Evolutionary conservation across 2,113 vertebrate genomes (phyloP), one percentile per base, ranked within the genome.

Genomic region (Arenaria interpres): DNA sequence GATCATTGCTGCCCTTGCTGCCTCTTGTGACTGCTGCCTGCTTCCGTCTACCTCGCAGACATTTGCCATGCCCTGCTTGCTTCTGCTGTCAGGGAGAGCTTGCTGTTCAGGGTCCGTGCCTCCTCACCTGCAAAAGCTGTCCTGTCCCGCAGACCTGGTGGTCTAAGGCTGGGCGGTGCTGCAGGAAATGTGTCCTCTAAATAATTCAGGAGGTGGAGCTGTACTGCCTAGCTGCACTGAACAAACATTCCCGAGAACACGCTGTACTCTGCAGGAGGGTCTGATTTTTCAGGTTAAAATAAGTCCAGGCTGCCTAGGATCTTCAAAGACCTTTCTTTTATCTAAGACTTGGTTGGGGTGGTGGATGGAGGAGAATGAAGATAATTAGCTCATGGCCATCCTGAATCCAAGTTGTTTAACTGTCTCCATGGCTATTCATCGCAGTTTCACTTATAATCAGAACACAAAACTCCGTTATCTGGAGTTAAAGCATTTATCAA

Each of bases 201-300:
- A 93, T 94, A 81, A 96, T 96, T 93, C 73, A 62, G 92, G 95
- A 97, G 90, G 95, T 97, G 96, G 90, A 95, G 97, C 92, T 79
- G 86, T 82, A 76, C 84, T 76, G 89, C 86, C 80, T 78, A 76
- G 83, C 81, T 7, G 8, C 92, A 50, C 96, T 96, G 92, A 97
- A 62, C 89, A 97, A 95, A 95, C 89, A 94, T 95, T 93, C 80
- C 88, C 7, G 27, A 92, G 96, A 92, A 91, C 95, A 93, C 2
- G 7, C 66, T 96, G 92, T 97, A 82, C 92, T 82, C 53, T 85
- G 77, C 80, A 85, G 73, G 62, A 92, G 53, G 46, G 64, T 93
- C 92, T 90, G 88, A 89, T 72, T 89, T 96, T 95, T 82, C 86
- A 96, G 92, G 86, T 92, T 96, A 91, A 85, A 92, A 10, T 82